Base-by-base conservation (phyloP, 2,113 vertebrate species). In the Pelodiscus sinensis region DNA sequence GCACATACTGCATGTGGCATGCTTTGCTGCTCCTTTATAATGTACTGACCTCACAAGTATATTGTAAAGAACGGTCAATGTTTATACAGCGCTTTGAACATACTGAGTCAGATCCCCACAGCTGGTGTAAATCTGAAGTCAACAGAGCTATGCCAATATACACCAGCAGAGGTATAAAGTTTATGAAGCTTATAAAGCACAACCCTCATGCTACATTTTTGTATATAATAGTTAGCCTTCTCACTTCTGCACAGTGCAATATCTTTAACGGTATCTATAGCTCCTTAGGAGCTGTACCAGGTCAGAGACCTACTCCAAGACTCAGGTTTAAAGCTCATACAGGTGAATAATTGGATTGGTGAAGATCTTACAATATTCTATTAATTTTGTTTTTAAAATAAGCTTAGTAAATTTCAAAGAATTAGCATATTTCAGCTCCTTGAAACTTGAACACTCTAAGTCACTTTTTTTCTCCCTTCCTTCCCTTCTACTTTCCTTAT, bases 151-250 rank as follows among this genome's bases (percentile, higher is more conserved):
- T 79, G 68, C 19, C 92, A 89, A 71, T 71, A 79, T 0, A 0
- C 77, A 90, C 35, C 31, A 84, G 12, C 78, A 16, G 65, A 31
- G 65, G 31, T 68, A 31, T 5, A 44, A 44, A 44, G 44, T 44
- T 44, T 44, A 44, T 44, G 7, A 44, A 44, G 44, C 44, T 44
- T 44, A 44, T 44, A 44, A 11, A 44, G 35, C 24, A 24, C 18
- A 92, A 65, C 89, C 83, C 35, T 77, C 90, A 9, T 58, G 52
- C 71, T 44, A 88, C 79, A 38, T 81, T 75, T 68, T 29, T 90
- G 94, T 94, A 92, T 31, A 85, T 95, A 96, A 82, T 87, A 88
- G 82, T 88, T 91, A 25, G 55, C 73, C 91, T 85, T 24, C 21
- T 44, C 71, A 79, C 8, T 88, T 29, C n/a, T 86, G 80, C 31